phyloP scores from a whole-genome alignment of 2,113 vertebrate genomes.

The Eonycteris spelaea region DNA sequence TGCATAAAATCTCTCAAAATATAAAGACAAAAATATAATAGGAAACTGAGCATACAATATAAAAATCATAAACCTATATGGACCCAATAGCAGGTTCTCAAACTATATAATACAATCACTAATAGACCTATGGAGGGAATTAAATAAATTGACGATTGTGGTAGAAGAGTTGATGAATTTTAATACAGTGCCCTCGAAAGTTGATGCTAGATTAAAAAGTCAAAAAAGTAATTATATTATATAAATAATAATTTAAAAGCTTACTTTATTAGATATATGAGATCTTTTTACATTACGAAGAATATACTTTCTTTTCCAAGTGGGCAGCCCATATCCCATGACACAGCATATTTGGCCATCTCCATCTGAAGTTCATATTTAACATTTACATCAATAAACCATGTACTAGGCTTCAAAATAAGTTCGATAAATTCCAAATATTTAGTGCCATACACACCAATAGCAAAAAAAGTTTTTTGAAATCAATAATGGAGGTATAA shows the following conservation, averaged over 20 bases:
- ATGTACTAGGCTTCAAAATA: neutral
- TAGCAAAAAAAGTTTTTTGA: neutral
- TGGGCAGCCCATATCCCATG: too few species aligned
- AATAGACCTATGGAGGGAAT: neutral
- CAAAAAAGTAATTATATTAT: neutral
- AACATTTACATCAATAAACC: neutral
- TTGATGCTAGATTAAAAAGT: neutral
- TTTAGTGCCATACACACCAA: neutral
- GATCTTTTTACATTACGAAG: neutral
- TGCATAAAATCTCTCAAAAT: neutral
- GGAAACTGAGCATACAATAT: neutral
- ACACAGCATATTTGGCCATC: too few species aligned
- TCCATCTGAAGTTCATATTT: neutral
- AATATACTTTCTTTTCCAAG: neutral
- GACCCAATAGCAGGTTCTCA: neutral
- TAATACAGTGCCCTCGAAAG: neutral
- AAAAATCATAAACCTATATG: neutral
- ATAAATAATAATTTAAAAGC: slow-evolving; percentile 15
- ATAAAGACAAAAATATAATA: neutral
- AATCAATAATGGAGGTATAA: neutral
- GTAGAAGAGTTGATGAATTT: neutral
- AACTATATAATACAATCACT: neutral
- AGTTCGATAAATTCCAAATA: neutral
- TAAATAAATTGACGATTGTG: neutral
- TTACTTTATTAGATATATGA: neutral